These are phyloP conservation scores for Drosophila auraria DNA, from an alignment of 1,140 invertebrate species.

Conservation along the genomic window DNA sequence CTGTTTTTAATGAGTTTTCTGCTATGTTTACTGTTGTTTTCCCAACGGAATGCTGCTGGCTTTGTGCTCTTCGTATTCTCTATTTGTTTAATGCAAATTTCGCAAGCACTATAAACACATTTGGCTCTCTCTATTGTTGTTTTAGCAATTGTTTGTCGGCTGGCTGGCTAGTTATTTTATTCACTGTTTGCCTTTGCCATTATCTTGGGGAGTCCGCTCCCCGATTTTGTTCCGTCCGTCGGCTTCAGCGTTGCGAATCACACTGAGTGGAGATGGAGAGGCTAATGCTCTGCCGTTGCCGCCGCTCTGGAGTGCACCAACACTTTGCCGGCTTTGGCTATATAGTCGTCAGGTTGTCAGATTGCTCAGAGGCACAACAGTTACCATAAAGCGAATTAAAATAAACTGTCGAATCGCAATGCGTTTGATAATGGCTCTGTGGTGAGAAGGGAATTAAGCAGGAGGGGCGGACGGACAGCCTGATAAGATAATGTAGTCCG, in stretches of 20 bases:
- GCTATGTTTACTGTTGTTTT: conserved; percentile 11
- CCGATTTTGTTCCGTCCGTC: conserved; percentile 46
- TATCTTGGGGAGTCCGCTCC: conserved; percentile 42
- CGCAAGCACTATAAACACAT: conserved; percentile 20
- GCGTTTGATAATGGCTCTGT: conserved; percentile 45
- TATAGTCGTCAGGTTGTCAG: conserved; percentile 4
- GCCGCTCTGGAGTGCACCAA: conserved; percentile 36
- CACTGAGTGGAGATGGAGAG: conserved; percentile 42
- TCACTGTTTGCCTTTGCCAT: conserved; percentile 22
- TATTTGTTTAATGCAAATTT: conserved; percentile 46
- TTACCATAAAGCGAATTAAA: conserved; percentile 49
- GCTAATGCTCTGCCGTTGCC: conserved; percentile 28
- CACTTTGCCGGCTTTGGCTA: conserved; percentile 10
- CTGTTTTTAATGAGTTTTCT: conserved; percentile 23
- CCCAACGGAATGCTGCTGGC: conserved; percentile 5
- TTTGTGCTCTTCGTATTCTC: conserved; percentile 7
- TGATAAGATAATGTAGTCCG: conserved; percentile 64
- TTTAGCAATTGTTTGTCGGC: conserved; percentile 47
- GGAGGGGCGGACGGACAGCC: conserved; percentile 14
- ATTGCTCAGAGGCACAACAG: conserved; percentile 17
- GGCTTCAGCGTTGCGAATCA: conserved; percentile 56
- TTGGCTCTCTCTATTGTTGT: conserved; percentile 58
- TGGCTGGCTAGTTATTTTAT: conserved; percentile 40
- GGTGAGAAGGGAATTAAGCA: background rate
- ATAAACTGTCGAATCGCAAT: conserved; percentile 48